phyloP scores from a whole-genome alignment of 1,140 invertebrate genomes.

The Sycophaga agraensis region DNA sequence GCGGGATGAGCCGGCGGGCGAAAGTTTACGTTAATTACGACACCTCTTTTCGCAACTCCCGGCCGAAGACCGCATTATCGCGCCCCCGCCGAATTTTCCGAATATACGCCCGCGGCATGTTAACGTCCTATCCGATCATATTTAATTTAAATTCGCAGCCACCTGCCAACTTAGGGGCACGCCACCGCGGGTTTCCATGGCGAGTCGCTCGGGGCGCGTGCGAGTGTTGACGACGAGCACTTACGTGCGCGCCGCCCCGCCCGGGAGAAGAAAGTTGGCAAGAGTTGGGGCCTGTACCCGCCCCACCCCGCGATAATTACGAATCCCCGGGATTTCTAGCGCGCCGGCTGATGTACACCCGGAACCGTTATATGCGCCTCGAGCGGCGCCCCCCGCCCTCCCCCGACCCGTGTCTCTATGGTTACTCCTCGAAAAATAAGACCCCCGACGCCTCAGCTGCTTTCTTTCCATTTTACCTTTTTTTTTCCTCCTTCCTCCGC shows the following conservation, averaged over 20 bases:
- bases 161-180: slow-evolving; percentile 1
- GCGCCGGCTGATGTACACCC: slow-evolving; percentile 6
- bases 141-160: slow-evolving; percentile 26
- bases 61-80: slow-evolving; percentile 4
- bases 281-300: slow-evolving; percentile 20
- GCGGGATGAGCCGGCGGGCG: background rate
- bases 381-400: no score
- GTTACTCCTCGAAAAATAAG: no score
- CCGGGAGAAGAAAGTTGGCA: slow-evolving; percentile 37
- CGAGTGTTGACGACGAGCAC: background rate
- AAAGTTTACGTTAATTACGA: slow-evolving; percentile 30
- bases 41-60: slow-evolving; percentile 16
- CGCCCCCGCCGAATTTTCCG: slow-evolving; percentile 7
- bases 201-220: background rate
- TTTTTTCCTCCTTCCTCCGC: no score
- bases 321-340: no score
- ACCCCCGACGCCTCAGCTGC: no score
- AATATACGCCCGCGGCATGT: background rate
- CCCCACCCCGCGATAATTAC: slow-evolving; percentile 34
- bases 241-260: background rate
- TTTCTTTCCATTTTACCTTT: no score
- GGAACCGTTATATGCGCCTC: no score
- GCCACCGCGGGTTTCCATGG: background rate
- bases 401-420: no score
- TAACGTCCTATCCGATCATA: slow-evolving; percentile 21